Evolutionary conservation across 2,113 vertebrate species (phyloP).

Genomic region (Atherinomorus stipes): DNA sequence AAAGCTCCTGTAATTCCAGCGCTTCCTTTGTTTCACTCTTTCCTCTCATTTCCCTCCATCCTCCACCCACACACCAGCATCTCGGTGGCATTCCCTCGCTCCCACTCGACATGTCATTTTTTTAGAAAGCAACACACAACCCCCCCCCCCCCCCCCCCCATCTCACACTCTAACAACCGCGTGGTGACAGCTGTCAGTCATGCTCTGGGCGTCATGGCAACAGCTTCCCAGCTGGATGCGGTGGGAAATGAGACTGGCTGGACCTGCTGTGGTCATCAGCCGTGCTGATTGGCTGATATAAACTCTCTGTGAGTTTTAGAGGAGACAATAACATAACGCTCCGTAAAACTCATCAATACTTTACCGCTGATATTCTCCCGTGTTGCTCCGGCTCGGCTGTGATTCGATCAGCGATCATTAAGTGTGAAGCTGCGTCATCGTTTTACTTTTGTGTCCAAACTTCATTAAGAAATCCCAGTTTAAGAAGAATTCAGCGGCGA

Average conservation of each 20-base stretch:
- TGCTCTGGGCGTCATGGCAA: conserved; percentile 52
- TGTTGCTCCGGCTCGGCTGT: background rate
- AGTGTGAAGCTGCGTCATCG: background rate
- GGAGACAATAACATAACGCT: too few relatives aligned
- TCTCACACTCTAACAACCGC: conserved; percentile 6
- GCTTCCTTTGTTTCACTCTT: background rate
- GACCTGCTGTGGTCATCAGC: background rate
- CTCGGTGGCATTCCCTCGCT: conserved; percentile 36
- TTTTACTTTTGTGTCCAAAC: background rate
- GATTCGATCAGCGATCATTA: background rate
- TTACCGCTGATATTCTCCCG: background rate
- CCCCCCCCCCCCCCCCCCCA: conserved; percentile 4
- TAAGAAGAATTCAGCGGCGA: background rate
- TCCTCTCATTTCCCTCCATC: background rate
- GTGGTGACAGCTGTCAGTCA: conserved; percentile 71
- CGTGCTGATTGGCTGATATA: background rate
- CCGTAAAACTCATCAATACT: background rate
- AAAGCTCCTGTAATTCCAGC: conserved; percentile 4
- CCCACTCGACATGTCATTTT: conserved; percentile 49
- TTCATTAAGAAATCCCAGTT: background rate
- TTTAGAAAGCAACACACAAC: conserved; percentile 22
- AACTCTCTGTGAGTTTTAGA: background rate
- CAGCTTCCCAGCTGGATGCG: conserved; percentile 36
- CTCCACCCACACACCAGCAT: conserved; percentile 38
- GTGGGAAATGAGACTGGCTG: conserved; percentile 29